Base-by-base conservation (phyloP, 1,140 invertebrate species). In the Drosophila ficusphila region DNA sequence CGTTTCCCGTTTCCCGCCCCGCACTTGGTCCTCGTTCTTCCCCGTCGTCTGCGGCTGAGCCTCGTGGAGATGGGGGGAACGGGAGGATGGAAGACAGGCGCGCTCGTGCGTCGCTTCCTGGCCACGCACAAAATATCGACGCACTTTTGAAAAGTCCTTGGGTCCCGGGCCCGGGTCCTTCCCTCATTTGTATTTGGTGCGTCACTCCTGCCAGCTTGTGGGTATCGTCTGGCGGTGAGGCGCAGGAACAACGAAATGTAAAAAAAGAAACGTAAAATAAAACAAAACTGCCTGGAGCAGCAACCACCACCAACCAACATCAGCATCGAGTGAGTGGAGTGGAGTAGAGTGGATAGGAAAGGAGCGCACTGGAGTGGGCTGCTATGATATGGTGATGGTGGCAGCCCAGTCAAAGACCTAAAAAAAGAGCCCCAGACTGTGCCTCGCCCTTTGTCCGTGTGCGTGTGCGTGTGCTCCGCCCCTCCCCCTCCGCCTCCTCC, bases 71-170 rank as follows among this genome's bases (percentile, higher is more conserved):
- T 16, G 34, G 31, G 46, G 1, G 18, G 2, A 18, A n/a, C n/a
- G n/a, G n/a, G n/a, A n/a, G n/a, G 27, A 2, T 23, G 16, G 27
- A 11, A 31, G 31, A 18, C 46, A 38, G 21, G 38, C n/a, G 23
- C 47, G 47, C 56, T 72, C 70, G 70, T 73, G 70, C 56, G 57
- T 56, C 46, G 82, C 77, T 86, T 86, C 78, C 81, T 86, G 77
- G 77, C 82, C 78, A 86, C 82, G 82, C 82, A 86, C 82, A 86
- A 88, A 86, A 86, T 82, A 82, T 88, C 82, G 74, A 86, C 82
- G 82, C 82, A 86, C 82, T 88, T 86, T 77, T 67, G 76, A 62
- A 72, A 72, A 82, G 82, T 89, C 69, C 73, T 79, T 73, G 56
- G 61, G 36, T 52, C 62, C 42, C 41, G 51, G 52, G 57, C 56